Evolutionary conservation across 2,888 invertebrate species (phyloP), one percentile per base, ranked within the genome.

Genomic region (Drosophila nr. fundita): DNA sequence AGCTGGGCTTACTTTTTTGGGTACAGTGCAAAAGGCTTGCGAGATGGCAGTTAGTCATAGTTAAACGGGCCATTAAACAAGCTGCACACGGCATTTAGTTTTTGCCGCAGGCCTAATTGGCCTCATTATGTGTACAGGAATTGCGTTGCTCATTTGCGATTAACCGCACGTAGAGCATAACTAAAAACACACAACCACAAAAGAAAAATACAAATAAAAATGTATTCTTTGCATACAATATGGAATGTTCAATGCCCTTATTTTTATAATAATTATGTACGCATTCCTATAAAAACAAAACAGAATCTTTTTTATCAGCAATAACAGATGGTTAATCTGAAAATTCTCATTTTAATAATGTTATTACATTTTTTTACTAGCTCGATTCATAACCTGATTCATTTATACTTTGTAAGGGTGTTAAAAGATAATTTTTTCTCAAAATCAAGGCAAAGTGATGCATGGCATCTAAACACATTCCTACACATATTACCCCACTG

Each of bases 41-140:
- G 30, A n/a, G 42, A 61, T 15, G 30, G 40, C n/a, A 30, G 50
- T 49, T 59, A 66, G 53, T 60, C 48, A 49, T 80, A 80, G 78
- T 88, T 83, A 81, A 87, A 52, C 76, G 85, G 55, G 48, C 89
- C 82, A 84, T 84, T 84, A 89, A 79, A 83, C 68, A 87, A 68
- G 67, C 84, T 87, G 87, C 79, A 74, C 87, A 89, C 84, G 87
- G 89, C 82, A 84, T 87, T 89, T 87, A 84, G 87, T 87, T 87
- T 84, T 68, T 82, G 89, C 87, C 87, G 65, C 66, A 70, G 75
- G 89, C 82, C 76, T 89, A 89, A 87, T 90, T 87, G 90, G 82
- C 66, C 84, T 87, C 87, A 90, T 89, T 90, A 87, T 74, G 85
- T 73, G 57, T 50, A 70, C 79, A 68, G 83, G 68, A 85, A 75